phyloP scores from a whole-genome alignment of 2,888 invertebrate species.

The Himalopsyche tibetana region DNA sequence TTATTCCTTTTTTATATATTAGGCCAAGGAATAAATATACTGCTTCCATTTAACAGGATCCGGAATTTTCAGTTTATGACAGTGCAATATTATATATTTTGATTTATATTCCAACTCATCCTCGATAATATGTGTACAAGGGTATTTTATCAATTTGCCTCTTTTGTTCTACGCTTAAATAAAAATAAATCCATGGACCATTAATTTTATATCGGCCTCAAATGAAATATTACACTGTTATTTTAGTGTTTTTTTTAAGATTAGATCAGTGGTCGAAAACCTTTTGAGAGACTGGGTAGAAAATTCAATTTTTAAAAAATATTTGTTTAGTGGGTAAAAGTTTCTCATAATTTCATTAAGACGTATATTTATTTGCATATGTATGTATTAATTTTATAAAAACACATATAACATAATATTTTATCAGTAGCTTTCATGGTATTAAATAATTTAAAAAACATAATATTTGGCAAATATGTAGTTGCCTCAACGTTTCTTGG shows the following conservation, averaged over 20 bases:
- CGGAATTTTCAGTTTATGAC: background rate
- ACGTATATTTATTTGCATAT: too few species aligned
- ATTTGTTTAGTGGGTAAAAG: too few species aligned
- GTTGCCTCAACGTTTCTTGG: too few species aligned
- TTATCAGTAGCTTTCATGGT: too few species aligned
- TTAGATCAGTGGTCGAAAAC: too few species aligned
- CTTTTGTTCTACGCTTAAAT: slow-evolving; percentile 9
- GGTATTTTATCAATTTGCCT: slow-evolving; percentile 19
- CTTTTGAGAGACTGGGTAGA: too few species aligned
- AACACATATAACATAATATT: too few species aligned
- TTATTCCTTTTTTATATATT: background rate
- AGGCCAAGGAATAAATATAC: background rate
- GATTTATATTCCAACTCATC: slow-evolving; percentile 4
- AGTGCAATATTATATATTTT: background rate
- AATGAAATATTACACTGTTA: background rate
- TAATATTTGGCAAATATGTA: too few species aligned
- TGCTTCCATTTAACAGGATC: background rate
- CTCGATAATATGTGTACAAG: slow-evolving; percentile 1
- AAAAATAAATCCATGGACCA: background rate
- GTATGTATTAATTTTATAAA: too few species aligned
- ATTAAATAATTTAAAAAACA: too few species aligned
- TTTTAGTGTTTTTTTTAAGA: background rate
- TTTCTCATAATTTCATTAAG: too few species aligned
- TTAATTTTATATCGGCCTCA: background rate
- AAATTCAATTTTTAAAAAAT: too few species aligned